Percentiles rank a stretch among this genome's conserved stretches.
These are phyloP conservation scores for Poeciliopsis retropinna DNA, from an alignment of 2,113 vertebrate genomes.

Conservation along the genomic window DNA sequence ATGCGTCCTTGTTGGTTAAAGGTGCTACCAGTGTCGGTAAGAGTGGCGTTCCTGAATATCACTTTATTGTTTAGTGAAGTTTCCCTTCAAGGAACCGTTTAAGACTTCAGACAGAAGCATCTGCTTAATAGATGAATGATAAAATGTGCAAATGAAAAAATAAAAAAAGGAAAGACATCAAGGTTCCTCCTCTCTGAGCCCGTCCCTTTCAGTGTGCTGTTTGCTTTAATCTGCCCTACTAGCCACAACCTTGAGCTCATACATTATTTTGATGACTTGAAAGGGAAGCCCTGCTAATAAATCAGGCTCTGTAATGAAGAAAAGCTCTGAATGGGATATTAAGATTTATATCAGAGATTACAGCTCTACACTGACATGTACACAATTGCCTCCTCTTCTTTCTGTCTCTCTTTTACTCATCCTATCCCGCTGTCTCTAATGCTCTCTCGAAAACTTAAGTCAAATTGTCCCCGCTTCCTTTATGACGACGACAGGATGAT, in stretches of 20 bases:
- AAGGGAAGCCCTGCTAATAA: conserved; percentile 71
- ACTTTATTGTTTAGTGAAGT: no score
- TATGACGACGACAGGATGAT: conserved; percentile 29
- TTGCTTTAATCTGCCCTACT: conserved; percentile 64
- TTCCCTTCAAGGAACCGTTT: no score
- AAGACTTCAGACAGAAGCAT: background rate
- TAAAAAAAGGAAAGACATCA: conserved; percentile 12
- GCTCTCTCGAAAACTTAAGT: conserved; percentile 22
- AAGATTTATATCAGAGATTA: conserved; percentile 79
- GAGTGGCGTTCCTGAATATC: no score
- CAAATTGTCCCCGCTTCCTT: conserved; percentile 48
- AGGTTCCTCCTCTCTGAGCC: background rate
- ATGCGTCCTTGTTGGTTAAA: no score
- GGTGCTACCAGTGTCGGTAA: no score
- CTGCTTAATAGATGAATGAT: background rate
- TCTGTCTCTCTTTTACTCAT: conserved; percentile 32
- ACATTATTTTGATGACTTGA: conserved; percentile 78
- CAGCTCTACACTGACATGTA: conserved; percentile 63
- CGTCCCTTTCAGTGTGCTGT: conserved; percentile 33
- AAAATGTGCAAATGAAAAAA: background rate
- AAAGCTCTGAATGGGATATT: conserved; percentile 79
- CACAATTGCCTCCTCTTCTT: conserved; percentile 68
- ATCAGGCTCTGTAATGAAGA: conserved; percentile 76
- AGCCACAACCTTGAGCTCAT: conserved; percentile 39
- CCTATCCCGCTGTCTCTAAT: conserved; percentile 25